Percentiles rank a stretch among this genome's conserved stretches.
These are phyloP conservation scores for Scaptomyza montana DNA, from an alignment of 1,140 invertebrate species.

Conservation along the genomic window DNA sequence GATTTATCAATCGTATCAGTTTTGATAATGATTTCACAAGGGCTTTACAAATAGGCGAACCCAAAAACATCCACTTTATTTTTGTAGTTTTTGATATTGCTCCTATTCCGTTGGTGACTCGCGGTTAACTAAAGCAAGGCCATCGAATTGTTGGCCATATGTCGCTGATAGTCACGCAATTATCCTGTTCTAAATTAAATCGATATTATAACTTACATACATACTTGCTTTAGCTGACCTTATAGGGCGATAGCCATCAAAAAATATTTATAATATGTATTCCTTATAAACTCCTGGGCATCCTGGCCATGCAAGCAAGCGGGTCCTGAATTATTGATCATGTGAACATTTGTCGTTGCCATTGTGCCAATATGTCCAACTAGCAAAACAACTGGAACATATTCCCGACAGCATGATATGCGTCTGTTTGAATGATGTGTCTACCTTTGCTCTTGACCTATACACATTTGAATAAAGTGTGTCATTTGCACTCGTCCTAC, in stretches of 20 bases:
- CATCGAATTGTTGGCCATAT: constrained; percentile 53
- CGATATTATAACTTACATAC: constrained; percentile 48
- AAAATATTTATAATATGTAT: background rate
- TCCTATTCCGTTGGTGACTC: constrained; percentile 37
- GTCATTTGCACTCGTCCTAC: constrained; percentile 3
- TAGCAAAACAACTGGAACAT: too few relatives aligned
- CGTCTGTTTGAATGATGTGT: constrained; percentile 2
- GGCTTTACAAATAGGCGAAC: constrained; percentile 54
- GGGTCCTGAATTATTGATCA: constrained; percentile 62
- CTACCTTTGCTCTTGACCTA: constrained; percentile 7
- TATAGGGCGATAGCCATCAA: background rate
- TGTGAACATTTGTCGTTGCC: constrained; percentile 56
- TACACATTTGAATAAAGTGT: background rate
- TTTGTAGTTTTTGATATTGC: constrained; percentile 11
- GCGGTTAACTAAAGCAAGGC: constrained; percentile 50
- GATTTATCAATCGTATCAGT: background rate
- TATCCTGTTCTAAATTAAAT: constrained; percentile 70
- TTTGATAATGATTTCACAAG: constrained; percentile 8
- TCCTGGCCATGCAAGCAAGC: constrained; percentile 39
- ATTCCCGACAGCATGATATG: background rate
- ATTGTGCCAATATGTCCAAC: background rate
- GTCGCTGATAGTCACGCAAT: constrained; percentile 77
- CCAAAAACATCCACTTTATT: constrained; percentile 6
- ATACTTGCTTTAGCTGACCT: constrained; percentile 12
- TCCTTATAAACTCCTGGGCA: constrained; percentile 20